Percentiles rank a stretch among this genome's conserved stretches.
phyloP scores from a whole-genome alignment of 2,797 vertebrate genomes.

The Arrhamphus sclerolepis region DNA sequence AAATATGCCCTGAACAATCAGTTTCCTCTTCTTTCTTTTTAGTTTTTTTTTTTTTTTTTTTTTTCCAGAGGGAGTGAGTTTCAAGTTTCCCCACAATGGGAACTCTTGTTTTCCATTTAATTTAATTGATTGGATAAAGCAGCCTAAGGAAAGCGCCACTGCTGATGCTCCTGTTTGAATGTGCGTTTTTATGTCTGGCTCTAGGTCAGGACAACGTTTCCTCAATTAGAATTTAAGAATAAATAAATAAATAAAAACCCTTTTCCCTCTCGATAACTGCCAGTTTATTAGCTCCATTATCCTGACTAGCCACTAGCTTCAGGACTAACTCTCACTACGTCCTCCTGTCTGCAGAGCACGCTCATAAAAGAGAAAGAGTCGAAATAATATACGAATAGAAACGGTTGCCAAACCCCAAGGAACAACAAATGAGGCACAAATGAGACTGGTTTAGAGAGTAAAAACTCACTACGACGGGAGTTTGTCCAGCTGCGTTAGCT shows the following conservation, averaged over 20 bases:
- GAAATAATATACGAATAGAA: background rate
- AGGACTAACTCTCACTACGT: conserved; percentile 11
- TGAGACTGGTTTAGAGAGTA: background rate
- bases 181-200: background rate
- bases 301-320: conserved; percentile 27
- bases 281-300: conserved; percentile 17
- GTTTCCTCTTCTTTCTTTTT: conserved; percentile 9
- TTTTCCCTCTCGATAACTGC: background rate
- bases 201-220: too few species aligned
- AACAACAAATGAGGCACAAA: rapidly evolving
- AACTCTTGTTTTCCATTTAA: background rate
- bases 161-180: background rate
- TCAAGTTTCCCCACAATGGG: conserved; percentile 13
- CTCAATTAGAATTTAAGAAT: too few species aligned
- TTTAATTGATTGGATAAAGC: background rate
- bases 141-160: too few species aligned
- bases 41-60: background rate
- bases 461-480: background rate
- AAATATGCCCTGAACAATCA: background rate
- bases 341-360: conserved; percentile 1
- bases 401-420: rapidly evolving
- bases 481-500: conserved; percentile 6
- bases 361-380: background rate
- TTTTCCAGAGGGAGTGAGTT: background rate
- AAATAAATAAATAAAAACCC: too few species aligned